Evolutionary conservation across 2,113 vertebrate species (phyloP).

Genomic region (Eulacestoma nigropectus): DNA sequence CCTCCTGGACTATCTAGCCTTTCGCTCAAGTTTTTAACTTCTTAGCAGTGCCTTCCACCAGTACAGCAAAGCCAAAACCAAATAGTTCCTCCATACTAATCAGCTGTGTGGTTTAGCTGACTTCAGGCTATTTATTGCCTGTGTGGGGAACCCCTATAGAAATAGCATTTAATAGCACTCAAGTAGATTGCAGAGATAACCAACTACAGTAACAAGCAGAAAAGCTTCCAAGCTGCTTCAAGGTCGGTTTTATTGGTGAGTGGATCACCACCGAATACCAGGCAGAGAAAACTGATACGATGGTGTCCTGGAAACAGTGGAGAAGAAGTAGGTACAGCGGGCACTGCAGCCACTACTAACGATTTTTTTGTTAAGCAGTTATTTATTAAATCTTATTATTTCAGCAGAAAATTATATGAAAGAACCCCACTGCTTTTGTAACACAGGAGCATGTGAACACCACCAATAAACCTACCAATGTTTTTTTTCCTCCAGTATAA

Average conservation of each 20-base stretch:
- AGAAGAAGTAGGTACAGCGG: neutral
- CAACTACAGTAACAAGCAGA: neutral
- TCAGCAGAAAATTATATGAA: neutral
- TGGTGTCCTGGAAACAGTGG: neutral
- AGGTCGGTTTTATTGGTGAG: neutral
- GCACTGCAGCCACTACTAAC: neutral
- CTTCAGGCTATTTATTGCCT: neutral
- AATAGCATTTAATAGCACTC: constrained; percentile 13
- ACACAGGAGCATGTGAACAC: neutral
- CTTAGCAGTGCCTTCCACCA: neutral
- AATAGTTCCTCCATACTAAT: neutral
- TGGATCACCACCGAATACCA: neutral
- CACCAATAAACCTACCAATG: neutral
- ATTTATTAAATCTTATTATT: neutral
- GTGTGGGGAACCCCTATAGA: constrained; percentile 26
- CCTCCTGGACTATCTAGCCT: neutral
- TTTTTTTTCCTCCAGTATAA: neutral
- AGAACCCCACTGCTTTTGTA: neutral
- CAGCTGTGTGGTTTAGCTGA: neutral
- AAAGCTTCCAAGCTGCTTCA: constrained; percentile 24
- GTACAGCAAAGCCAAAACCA: neutral
- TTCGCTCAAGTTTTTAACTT: neutral
- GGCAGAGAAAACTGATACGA: fast-evolving
- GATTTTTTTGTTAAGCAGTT: neutral
- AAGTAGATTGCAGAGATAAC: constrained; percentile 33